Percentiles rank a stretch among this genome's conserved stretches.
These are phyloP conservation scores for Parus major DNA, from an alignment of 2,113 vertebrate species.

Conservation along the genomic window DNA sequence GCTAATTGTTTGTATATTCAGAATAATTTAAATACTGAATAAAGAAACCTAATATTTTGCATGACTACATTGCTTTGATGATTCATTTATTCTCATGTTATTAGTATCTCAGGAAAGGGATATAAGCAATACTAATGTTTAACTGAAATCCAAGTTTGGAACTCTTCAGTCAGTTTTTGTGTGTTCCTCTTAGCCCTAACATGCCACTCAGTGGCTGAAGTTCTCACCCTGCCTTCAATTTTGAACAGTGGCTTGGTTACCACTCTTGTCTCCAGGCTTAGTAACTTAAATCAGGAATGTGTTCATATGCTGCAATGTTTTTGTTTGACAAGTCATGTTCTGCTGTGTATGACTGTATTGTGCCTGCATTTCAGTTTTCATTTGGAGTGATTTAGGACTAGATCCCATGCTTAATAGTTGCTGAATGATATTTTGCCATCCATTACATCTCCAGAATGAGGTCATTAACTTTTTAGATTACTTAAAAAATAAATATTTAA, in stretches of 20 bases:
- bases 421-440: background rate
- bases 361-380: background rate
- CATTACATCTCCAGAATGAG: background rate
- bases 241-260: background rate
- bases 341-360: too few species aligned
- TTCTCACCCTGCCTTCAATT: background rate
- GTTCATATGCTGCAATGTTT: background rate
- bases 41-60: conserved; percentile 62
- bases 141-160: background rate
- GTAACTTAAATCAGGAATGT: background rate
- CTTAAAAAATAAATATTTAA: too few species aligned
- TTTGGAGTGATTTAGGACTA: background rate
- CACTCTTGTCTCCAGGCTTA: background rate
- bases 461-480: background rate
- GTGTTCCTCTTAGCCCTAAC: background rate
- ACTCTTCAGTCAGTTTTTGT: background rate
- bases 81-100: background rate
- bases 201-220: background rate
- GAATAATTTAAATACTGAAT: conserved; percentile 51
- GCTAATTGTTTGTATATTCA: conserved; percentile 49
- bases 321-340: fast-evolving
- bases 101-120: background rate
- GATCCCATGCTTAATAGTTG: background rate
- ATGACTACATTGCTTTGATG: conserved; percentile 7
- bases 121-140: background rate